Percentiles rank a stretch among this genome's conserved stretches.
Evolutionary conservation across 2,113 vertebrate species (phyloP).

Genomic region (Melanotaenia duboulayi): DNA sequence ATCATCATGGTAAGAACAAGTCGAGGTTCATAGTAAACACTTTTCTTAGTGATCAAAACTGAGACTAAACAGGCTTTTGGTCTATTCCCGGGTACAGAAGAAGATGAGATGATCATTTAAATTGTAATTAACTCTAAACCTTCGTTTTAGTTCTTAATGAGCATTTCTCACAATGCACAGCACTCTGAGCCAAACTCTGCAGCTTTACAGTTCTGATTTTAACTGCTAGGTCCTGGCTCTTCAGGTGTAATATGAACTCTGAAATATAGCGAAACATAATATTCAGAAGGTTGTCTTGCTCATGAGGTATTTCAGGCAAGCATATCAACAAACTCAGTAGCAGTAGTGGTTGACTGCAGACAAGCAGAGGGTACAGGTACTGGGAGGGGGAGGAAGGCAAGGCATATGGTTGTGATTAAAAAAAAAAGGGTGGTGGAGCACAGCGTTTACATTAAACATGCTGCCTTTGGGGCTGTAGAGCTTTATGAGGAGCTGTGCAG

Average conservation of each 20-base stretch:
- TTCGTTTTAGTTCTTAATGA: background rate
- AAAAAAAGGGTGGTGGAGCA: slow-evolving; percentile 50
- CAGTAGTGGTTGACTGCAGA: slow-evolving; percentile 37
- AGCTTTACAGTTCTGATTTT: background rate
- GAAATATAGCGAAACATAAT: slow-evolving; percentile 18
- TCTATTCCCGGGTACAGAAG: background rate
- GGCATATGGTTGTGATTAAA: slow-evolving; percentile 76
- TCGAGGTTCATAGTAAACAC: no score
- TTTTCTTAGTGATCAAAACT: no score
- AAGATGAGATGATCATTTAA: background rate
- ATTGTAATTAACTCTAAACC: background rate
- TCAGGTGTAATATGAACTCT: slow-evolving; percentile 34
- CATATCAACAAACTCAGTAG: slow-evolving; percentile 41
- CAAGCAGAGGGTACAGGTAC: slow-evolving; percentile 48
- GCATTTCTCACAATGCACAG: background rate
- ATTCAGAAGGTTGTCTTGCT: slow-evolving; percentile 17
- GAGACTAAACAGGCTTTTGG: background rate
- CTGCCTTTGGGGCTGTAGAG: slow-evolving; percentile 50
- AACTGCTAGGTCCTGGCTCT: slow-evolving; percentile 21
- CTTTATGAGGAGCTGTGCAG: slow-evolving; percentile 57
- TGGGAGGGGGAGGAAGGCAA: slow-evolving; percentile 48
- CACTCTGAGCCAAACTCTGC: background rate
- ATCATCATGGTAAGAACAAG: no score
- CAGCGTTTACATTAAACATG: slow-evolving; percentile 66
- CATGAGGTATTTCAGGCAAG: slow-evolving; percentile 39